Evolutionary conservation across 2,113 vertebrate genomes (phyloP).

Genomic region (Balaeniceps rex): DNA sequence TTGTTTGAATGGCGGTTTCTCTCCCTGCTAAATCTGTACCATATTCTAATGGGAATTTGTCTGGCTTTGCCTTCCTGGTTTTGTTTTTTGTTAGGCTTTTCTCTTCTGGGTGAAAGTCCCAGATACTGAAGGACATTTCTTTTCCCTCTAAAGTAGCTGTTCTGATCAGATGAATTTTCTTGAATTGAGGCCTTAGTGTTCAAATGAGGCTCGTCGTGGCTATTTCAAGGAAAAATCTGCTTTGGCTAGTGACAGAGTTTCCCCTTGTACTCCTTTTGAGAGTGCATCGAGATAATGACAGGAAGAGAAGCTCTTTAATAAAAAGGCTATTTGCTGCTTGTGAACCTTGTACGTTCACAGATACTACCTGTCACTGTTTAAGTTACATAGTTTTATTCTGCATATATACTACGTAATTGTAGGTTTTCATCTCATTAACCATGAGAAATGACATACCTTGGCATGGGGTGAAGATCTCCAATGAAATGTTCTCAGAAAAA

Average conservation of each 20-base stretch:
- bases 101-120: background rate
- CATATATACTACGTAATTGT: background rate
- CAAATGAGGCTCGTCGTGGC: background rate
- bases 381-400: background rate
- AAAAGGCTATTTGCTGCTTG: background rate
- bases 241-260: background rate
- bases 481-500: background rate
- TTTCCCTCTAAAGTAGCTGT: background rate
- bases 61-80: background rate
- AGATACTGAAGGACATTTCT: background rate
- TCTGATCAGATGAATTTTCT: background rate
- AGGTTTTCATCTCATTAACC: background rate
- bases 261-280: background rate
- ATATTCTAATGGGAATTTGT: background rate
- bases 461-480: background rate
- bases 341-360: background rate
- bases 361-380: background rate
- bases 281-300: background rate
- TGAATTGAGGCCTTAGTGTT: background rate
- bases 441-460: background rate
- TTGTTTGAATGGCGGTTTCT: slow-evolving; percentile 39
- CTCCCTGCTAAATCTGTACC: slow-evolving; percentile 5
- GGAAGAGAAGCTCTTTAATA: background rate
- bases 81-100: background rate
- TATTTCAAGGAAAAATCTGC: background rate